Percentiles rank a stretch among this genome's conserved stretches.
Conservation (phyloP, 2,797 vertebrate genomes). For the Miichthys miiuy region DNA sequence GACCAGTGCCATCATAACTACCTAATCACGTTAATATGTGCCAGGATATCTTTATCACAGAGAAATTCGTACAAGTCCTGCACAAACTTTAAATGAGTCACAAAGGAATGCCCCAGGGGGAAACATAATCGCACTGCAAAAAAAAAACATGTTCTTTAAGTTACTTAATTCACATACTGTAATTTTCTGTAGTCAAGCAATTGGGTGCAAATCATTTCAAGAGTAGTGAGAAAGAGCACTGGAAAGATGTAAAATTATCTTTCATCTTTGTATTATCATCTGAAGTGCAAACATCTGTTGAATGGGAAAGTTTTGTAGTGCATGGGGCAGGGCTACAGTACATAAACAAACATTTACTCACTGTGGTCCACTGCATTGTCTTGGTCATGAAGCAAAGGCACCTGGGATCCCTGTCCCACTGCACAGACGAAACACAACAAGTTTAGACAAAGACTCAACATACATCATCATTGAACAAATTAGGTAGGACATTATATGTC, state of each 20-base stretch:
- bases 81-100: too few species aligned
- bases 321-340: neutral
- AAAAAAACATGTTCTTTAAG: too few species aligned
- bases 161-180: neutral
- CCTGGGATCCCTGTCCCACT: conserved; percentile 91
- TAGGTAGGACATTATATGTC: accelerated
- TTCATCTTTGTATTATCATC: neutral
- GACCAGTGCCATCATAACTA: too few species aligned
- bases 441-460: neutral
- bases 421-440: conserved; percentile 45
- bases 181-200: neutral
- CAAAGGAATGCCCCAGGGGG: too few species aligned
- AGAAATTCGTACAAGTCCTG: too few species aligned
- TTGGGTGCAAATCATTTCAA: neutral
- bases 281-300: neutral
- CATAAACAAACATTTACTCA: conserved; percentile 71
- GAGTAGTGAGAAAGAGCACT: neutral
- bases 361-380: conserved; percentile 83
- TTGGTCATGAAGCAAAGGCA: conserved; percentile 88
- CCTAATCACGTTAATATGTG: too few species aligned
- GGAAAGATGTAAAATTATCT: neutral
- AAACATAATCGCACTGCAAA: neutral
- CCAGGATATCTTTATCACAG: too few species aligned
- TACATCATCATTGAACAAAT: neutral
- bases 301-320: neutral